Evolutionary conservation across 2,113 vertebrate species (phyloP).

Genomic region (Heterochromis multidens): DNA sequence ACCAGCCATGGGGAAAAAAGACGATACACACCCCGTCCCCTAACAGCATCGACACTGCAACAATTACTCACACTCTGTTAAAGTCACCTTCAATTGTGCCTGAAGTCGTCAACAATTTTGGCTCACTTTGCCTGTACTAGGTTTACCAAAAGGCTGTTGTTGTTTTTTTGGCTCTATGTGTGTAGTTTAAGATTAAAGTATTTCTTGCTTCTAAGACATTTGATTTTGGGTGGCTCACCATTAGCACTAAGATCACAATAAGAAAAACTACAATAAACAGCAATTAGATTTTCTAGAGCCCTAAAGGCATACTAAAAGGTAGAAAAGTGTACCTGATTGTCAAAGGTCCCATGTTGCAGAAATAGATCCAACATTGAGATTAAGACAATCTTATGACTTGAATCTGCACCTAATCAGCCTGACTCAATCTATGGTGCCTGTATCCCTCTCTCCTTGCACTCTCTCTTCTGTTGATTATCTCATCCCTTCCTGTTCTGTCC

Average conservation of each 20-base stretch:
- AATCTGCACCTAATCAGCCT: constrained; percentile 23
- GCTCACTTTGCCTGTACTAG: background rate
- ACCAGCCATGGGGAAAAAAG: background rate
- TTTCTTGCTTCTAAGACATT: background rate
- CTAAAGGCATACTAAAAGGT: background rate
- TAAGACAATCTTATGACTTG: constrained; percentile 11
- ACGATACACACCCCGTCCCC: background rate
- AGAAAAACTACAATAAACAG: background rate
- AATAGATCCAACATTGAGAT: constrained; percentile 39
- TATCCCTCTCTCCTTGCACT: background rate
- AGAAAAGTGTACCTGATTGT: constrained; percentile 46
- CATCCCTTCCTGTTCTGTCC: background rate
- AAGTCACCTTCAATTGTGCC: background rate
- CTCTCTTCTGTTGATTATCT: background rate
- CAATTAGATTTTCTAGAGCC: background rate
- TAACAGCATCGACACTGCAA: background rate
- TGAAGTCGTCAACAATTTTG: background rate
- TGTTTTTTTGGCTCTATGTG: background rate
- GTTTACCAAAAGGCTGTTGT: background rate
- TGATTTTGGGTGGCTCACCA: background rate
- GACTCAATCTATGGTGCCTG: background rate
- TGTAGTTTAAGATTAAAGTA: background rate
- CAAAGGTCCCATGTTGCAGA: constrained; percentile 22
- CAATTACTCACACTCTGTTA: background rate
- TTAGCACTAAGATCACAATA: background rate